A percentile compares a stretch with the other conserved stretches of the same genome.
These are phyloP conservation scores for Puffinus mauretanicus DNA, from an alignment of 2,113 vertebrate genomes.

Conservation along the genomic window DNA sequence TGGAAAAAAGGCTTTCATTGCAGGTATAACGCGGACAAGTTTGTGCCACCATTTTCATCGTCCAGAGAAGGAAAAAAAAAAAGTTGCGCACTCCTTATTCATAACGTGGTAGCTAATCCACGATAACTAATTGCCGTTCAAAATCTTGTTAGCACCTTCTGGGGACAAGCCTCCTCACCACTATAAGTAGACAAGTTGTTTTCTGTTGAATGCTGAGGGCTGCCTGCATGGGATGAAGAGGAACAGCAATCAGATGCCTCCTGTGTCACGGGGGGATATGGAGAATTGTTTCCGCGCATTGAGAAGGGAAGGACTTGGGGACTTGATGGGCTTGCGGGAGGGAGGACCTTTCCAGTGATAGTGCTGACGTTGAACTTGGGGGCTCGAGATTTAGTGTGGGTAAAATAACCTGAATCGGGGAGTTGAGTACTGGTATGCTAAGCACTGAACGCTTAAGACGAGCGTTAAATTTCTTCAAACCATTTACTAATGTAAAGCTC, in stretches of 20 bases:
- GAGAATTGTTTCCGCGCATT: not conserved
- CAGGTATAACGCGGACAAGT: fast-evolving
- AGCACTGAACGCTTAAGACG: too few species aligned
- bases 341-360: too few species aligned
- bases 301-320: not conserved
- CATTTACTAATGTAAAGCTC: not conserved
- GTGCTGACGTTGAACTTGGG: fast-evolving
- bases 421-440: fast-evolving
- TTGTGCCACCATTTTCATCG: fast-evolving
- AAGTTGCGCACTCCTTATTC: not conserved
- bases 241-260: fast-evolving
- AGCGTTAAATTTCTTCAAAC: fast-evolving
- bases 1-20: not conserved
- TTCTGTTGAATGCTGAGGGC: not conserved
- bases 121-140: not conserved
- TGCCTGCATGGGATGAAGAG: not conserved
- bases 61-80: not conserved
- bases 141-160: not conserved
- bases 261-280: not conserved
- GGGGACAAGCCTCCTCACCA: not conserved
- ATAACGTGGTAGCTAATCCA: fast-evolving
- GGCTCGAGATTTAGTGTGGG: not conserved
- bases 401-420: too few species aligned
- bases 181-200: not conserved
- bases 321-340: too few species aligned